Conservation (phyloP, 2,888 invertebrate genomes). For the Nephrocerus scutellatus region DNA sequence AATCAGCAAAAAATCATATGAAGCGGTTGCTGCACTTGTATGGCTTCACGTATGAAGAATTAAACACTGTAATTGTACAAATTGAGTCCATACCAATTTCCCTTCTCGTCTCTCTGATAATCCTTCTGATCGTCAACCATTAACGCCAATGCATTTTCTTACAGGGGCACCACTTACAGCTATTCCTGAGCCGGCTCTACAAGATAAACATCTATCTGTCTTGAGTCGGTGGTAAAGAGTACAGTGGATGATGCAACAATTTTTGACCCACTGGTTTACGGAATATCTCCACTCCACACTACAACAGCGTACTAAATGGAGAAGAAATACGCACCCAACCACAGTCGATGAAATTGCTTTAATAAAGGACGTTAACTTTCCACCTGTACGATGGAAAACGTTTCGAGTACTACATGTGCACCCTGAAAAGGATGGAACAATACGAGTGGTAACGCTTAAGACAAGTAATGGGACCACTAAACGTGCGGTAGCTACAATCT, state of each 20-base stretch:
- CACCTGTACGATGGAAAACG: constrained; percentile 5
- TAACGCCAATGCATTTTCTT: constrained; percentile 4
- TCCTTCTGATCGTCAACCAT: not conserved
- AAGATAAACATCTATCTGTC: constrained; percentile 3
- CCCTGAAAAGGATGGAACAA: no score
- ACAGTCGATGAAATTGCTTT: constrained; percentile 5
- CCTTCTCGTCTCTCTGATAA: constrained; percentile 5
- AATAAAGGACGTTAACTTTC: constrained; percentile 7
- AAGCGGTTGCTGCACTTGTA: constrained; percentile 1
- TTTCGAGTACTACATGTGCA: constrained; percentile 1
- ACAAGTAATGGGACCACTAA: no score
- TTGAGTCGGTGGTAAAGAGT: constrained; percentile 4
- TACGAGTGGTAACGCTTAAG: no score
- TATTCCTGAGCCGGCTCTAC: not conserved
- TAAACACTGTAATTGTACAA: constrained; percentile 3
- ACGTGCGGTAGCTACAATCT: no score
- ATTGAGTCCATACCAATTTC: constrained; percentile 1
- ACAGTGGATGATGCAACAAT: constrained; percentile 9
- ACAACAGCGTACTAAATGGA: constrained; percentile 5
- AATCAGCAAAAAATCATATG: constrained; percentile 7
- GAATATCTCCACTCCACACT: constrained; percentile 9
- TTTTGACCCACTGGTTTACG: constrained; percentile 2
- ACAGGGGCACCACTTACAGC: not conserved
- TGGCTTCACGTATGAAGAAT: constrained; percentile 4
- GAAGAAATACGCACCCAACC: not conserved